Evolutionary conservation across 2,888 invertebrate species (phyloP), one percentile per base, ranked within the genome.

Genomic region (Rotaria magnacalcarata): DNA sequence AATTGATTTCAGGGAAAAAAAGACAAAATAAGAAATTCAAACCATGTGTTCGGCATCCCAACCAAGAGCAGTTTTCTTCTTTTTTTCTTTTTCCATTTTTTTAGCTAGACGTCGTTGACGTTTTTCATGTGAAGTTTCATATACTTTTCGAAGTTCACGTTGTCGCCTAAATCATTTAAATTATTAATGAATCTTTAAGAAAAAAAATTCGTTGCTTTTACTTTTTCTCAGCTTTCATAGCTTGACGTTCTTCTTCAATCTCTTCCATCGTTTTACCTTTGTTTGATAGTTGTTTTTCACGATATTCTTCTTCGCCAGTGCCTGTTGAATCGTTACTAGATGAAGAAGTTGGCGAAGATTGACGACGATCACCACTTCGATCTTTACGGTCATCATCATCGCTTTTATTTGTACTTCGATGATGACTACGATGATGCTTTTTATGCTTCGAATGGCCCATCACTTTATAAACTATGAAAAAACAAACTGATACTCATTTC

Each of bases 11-110:
- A 47, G 14, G 14, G 0, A 75, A 11, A 47, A 21, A 24, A 75
- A 43, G 10, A 75, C 6, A 43, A 52, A 19, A 54, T 16, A 54
- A 54, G 16, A 52, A 11, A 52, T 52, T 80, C 84, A 5, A 21
- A 54, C 84, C 54, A 84, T n/a, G 21, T 52, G 84, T 54, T 84
- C 84, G 21, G n/a, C 27, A 54, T 47, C 54, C 84, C 84, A 84
- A 24, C 84, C 84, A 27, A 54, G 24, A 14, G 41, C 84, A 19
- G 56, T 3, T 84, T 84, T 54, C 54, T 47, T 34, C 34, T n/a
- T 19, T 41, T 54, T 21, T 52, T 54, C 84, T 34, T 84, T 56
- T 54, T 84, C 84, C 4, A 8, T 0, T 84, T 84, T 54, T 34
- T 54, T 56, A 10, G 56, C 84, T 52, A 84, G 34, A 84, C 56